A percentile compares a stretch with the other conserved stretches of the same genome.
Conservation (phyloP, 2,797 vertebrate genomes). For the Moxostoma hubbsi region DNA sequence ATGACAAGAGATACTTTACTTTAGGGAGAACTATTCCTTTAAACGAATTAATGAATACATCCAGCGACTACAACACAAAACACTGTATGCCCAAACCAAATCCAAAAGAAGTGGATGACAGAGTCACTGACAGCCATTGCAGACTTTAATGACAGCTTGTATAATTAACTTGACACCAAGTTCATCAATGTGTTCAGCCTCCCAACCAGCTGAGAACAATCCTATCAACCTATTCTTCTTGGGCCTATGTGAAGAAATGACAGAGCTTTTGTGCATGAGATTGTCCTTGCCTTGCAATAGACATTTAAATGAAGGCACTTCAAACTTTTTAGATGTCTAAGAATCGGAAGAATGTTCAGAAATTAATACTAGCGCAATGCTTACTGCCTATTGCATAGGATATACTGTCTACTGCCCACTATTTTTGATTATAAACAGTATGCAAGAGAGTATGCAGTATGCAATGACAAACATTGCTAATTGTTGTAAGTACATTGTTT, state of each 20-base stretch:
- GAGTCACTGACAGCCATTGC: constrained; percentile 10
- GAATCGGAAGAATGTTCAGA: not conserved
- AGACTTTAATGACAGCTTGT: not conserved
- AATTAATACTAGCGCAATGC: not conserved
- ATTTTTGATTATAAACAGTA: too few species aligned
- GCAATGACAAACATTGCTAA: too few species aligned
- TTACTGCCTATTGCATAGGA: not conserved
- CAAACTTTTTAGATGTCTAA: not conserved
- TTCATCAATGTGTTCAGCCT: constrained; percentile 18
- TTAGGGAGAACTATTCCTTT: not conserved
- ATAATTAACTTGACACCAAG: constrained; percentile 36
- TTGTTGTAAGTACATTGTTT: too few species aligned
- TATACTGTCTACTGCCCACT: too few species aligned
- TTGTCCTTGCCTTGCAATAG: not conserved
- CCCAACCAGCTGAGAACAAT: not conserved
- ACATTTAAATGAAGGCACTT: constrained; percentile 4
- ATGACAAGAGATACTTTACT: too few species aligned
- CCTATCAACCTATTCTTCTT: not conserved
- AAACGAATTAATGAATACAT: not conserved
- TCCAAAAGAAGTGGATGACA: not conserved
- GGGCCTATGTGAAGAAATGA: not conserved
- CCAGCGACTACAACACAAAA: not conserved
- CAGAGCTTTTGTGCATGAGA: not conserved
- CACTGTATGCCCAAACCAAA: not conserved
- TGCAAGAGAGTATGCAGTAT: too few species aligned